phyloP scores from a whole-genome alignment of 92 coral and sea anemone genomes.

The Paragorgia papillata region DNA sequence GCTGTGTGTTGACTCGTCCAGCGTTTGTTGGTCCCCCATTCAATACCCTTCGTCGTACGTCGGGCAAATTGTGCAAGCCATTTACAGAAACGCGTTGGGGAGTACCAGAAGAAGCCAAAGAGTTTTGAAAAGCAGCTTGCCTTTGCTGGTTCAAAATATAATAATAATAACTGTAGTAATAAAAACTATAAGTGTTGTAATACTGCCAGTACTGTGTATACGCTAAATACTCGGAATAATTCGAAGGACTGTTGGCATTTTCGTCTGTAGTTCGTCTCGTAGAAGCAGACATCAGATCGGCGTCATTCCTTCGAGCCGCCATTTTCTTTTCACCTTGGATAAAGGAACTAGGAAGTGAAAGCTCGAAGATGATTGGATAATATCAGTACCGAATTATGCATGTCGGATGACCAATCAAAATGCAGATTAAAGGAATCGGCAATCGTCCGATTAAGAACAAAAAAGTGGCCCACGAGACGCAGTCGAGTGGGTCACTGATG shows the following conservation, averaged over 20 bases:
- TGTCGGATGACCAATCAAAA: background rate
- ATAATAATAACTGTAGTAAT: constrained; percentile 30
- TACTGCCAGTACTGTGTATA: constrained; percentile 38
- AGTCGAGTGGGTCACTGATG: no score
- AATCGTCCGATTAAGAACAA: no score
- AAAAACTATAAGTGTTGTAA: constrained; percentile 24
- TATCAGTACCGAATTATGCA: background rate
- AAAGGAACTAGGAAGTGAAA: constrained; percentile 17
- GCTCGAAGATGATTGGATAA: constrained; percentile 27
- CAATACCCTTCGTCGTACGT: background rate
- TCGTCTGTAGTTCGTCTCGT: background rate
- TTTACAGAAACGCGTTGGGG: background rate
- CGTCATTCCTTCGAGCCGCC: constrained; percentile 5
- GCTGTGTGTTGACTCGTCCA: background rate
- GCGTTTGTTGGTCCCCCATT: background rate
- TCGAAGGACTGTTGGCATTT: constrained; percentile 24
- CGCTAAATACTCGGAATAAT: constrained; percentile 14
- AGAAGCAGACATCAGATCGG: background rate
- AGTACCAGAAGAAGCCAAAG: background rate
- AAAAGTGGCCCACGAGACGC: no score
- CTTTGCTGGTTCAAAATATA: background rate
- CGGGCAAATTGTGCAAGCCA: background rate
- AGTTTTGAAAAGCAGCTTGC: background rate
- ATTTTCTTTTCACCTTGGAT: background rate
- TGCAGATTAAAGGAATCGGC: no score